These are phyloP conservation scores for Patagioenas fasciata DNA, from an alignment of 2,113 vertebrate species.

Conservation along the genomic window DNA sequence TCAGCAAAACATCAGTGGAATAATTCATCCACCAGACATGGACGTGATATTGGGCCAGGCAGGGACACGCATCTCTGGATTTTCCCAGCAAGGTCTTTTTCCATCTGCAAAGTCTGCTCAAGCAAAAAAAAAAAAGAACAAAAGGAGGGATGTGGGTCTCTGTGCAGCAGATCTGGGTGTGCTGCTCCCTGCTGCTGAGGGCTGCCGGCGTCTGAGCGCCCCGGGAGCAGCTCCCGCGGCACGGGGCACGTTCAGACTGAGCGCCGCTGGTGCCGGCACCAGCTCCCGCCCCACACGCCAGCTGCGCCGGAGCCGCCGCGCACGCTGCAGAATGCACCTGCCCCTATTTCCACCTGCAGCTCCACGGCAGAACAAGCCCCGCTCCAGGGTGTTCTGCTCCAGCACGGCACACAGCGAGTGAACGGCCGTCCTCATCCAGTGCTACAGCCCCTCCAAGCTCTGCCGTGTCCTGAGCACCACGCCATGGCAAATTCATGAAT, in stretches of 20 bases:
- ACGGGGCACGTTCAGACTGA: too few species aligned
- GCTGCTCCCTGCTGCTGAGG: background rate
- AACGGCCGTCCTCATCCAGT: rapidly evolving
- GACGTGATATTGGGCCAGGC: rapidly evolving
- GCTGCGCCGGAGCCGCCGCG: rapidly evolving
- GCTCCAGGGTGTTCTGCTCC: background rate
- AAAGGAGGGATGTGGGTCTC: background rate
- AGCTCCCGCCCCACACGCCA: rapidly evolving
- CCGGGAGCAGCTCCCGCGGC: too few species aligned
- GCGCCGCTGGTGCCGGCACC: too few species aligned
- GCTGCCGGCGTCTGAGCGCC: too few species aligned
- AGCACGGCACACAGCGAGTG: background rate
- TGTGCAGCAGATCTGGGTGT: background rate
- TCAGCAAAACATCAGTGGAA: background rate
- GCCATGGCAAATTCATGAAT: background rate
- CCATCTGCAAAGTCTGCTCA: background rate
- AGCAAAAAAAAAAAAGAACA: background rate
- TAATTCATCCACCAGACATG: background rate
- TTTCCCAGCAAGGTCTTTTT: background rate
- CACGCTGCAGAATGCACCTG: rapidly evolving
- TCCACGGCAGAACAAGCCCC: background rate
- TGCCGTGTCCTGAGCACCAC: rapidly evolving
- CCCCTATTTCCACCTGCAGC: background rate
- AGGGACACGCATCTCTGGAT: background rate
- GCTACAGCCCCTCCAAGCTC: background rate